Base-by-base conservation (phyloP, 2,888 invertebrate genomes). In the Nephrotoma flavescens region DNA sequence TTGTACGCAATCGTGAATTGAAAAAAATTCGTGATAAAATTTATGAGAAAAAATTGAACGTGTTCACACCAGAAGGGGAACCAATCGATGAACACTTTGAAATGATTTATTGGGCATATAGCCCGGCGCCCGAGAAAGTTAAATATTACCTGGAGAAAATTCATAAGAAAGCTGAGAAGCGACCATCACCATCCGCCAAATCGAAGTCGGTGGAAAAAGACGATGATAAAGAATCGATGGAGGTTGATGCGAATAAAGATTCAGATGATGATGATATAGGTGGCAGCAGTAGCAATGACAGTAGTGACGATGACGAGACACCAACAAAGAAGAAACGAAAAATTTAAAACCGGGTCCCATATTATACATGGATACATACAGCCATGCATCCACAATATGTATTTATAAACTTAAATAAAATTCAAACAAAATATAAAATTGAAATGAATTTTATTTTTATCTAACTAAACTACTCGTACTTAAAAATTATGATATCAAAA, bases 71-170 rank as follows among this genome's bases (percentile, higher is more conserved):
- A 0, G 92, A 94, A 87, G 95, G 95, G 45, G 92, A 95, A 85
- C 96, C 96, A 0, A 94, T 95, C 0, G 92, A 93, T 71, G 94
- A 94, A 87, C 96, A 96, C 89, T 89, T 95, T 87, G 92, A 94
- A 88, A 91, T 96, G 89, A 93, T 96, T 84, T 92, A 96, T 87
- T 96, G 96, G 95, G 96, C 95, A 0, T 96, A 95, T 89, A 96
- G 95, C 85, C 95, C 95, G 0, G 95, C 96, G 88, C 93, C 94
- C 0, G 93, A 93, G 42, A 94, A 94, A 89, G 92, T 95, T 1
- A 96, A 96, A 89, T 94, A 93, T 88, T 93, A 92, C 87, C 89
- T 93, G 83, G 91, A 92, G 19, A 90, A 89, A 71, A 86, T 88
- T 42, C 88, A 89, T 85, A 86, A 52, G n/a, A 89, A 89, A 87